Evolutionary conservation across 2,888 invertebrate genomes (phyloP).

Genomic region (Stegophylla sp.): DNA sequence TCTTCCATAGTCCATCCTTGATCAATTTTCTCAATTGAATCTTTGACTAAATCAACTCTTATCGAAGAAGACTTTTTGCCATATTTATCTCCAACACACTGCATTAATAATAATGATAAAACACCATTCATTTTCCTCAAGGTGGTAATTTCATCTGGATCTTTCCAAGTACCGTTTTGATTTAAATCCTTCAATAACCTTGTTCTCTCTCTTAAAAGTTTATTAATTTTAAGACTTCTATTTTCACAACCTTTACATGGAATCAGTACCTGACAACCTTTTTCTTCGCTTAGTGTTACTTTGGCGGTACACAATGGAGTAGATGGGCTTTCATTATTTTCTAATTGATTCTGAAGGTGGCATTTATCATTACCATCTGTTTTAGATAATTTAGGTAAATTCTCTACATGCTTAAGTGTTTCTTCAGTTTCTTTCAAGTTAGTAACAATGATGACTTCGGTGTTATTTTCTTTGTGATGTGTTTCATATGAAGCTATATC

Average conservation of each 20-base stretch:
- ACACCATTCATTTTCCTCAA: conserved; percentile 46
- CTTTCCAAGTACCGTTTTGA: conserved; percentile 27
- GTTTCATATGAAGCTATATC: not conserved
- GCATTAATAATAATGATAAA: conserved; percentile 30
- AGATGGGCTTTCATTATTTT: not conserved
- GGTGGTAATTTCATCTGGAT: conserved; percentile 34
- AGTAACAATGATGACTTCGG: conserved; percentile 42
- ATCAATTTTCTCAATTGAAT: conserved; percentile 39
- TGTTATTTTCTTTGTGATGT: conserved; percentile 30
- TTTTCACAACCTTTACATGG: conserved; percentile 47
- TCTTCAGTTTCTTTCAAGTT: conserved; percentile 39
- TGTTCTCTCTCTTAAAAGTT: conserved; percentile 49
- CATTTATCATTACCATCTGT: not conserved
- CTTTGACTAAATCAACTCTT: conserved; percentile 39
- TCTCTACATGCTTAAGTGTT: not conserved
- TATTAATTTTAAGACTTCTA: conserved; percentile 54
- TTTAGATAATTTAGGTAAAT: not conserved
- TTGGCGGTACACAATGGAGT: not conserved
- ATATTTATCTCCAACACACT: conserved; percentile 46
- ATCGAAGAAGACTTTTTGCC: conserved; percentile 31
- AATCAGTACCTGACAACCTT: conserved; percentile 34
- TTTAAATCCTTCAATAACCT: conserved; percentile 33
- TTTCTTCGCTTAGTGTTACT: conserved; percentile 16
- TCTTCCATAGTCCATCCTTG: conserved; percentile 46
- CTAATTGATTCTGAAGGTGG: not conserved